Conservation (phyloP, 2,888 invertebrate genomes). For the Coleophora flavipennella region DNA sequence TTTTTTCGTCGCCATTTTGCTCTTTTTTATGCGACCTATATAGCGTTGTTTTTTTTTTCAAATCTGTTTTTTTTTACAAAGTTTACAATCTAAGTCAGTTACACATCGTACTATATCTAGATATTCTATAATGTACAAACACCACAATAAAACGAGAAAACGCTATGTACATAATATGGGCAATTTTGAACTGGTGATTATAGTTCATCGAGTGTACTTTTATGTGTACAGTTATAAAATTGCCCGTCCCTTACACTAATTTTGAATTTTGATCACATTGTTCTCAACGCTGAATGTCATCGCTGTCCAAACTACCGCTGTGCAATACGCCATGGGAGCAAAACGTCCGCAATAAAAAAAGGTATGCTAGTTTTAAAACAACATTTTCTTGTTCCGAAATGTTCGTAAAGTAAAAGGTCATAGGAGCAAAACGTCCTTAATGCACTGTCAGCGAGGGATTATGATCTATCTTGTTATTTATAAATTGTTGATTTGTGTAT, state of each 20-base stretch:
- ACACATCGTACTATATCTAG: conserved; percentile 28
- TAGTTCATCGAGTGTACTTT: not conserved
- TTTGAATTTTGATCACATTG: not conserved
- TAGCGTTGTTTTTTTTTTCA: conserved; percentile 24
- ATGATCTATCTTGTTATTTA: no score
- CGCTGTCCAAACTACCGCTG: not conserved
- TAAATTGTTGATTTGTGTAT: no score
- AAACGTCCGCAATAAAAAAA: no score
- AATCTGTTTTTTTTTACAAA: conserved; percentile 29
- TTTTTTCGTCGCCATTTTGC: conserved; percentile 34
- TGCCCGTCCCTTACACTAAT: not conserved
- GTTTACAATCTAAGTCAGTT: conserved; percentile 36
- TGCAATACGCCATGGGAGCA: no score
- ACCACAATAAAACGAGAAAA: conserved; percentile 1
- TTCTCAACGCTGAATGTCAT: not conserved
- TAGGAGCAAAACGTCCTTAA: no score
- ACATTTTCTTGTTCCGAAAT: no score
- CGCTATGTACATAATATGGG: not conserved
- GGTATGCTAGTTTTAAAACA: no score
- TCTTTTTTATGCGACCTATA: conserved; percentile 27
- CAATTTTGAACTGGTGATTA: not conserved
- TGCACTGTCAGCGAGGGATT: no score
- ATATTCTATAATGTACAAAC: conserved; percentile 26
- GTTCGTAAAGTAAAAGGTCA: no score
- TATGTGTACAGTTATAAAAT: not conserved